These are phyloP conservation scores for Camelus bactrianus DNA, from an alignment of 2,113 vertebrate species.

Conservation along the genomic window DNA sequence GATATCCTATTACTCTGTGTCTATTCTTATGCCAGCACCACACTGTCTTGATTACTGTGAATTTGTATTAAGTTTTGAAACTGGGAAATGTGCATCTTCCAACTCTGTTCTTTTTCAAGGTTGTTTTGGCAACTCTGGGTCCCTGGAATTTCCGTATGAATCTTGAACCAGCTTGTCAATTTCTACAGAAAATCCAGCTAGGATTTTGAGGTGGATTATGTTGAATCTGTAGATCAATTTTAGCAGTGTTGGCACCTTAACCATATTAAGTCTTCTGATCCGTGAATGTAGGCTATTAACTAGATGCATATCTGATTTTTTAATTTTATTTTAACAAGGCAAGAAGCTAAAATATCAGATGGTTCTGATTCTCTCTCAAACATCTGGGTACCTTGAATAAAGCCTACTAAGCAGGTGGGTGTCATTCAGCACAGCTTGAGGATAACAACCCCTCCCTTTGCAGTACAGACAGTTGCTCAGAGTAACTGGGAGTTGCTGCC, in stretches of 20 bases:
- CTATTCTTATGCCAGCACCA: not conserved
- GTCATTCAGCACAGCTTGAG: not conserved
- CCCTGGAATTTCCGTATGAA: not conserved
- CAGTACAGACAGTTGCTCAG: not conserved
- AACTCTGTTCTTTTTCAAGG: constrained; percentile 16
- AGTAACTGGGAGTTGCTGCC: not conserved
- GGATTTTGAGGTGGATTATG: not conserved
- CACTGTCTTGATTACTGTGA: not conserved
- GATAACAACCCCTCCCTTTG: not conserved
- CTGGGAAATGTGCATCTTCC: not conserved
- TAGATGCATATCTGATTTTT: not conserved
- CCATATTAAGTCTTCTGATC: not conserved
- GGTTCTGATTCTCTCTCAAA: not conserved
- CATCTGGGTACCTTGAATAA: not conserved
- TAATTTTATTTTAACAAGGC: constrained; percentile 3
- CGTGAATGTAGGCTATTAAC: not conserved
- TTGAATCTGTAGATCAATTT: not conserved
- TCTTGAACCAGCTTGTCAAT: not conserved
- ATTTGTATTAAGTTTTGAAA: not conserved
- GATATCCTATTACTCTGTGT: not conserved
- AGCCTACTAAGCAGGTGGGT: not conserved
- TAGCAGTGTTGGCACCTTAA: not conserved
- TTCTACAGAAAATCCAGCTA: not conserved
- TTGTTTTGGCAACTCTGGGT: not conserved
- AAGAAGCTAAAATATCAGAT: not conserved